Percentiles rank a stretch among this genome's conserved stretches.
Conservation (phyloP, 2,888 invertebrate genomes). For the Trachelus stipa region DNA sequence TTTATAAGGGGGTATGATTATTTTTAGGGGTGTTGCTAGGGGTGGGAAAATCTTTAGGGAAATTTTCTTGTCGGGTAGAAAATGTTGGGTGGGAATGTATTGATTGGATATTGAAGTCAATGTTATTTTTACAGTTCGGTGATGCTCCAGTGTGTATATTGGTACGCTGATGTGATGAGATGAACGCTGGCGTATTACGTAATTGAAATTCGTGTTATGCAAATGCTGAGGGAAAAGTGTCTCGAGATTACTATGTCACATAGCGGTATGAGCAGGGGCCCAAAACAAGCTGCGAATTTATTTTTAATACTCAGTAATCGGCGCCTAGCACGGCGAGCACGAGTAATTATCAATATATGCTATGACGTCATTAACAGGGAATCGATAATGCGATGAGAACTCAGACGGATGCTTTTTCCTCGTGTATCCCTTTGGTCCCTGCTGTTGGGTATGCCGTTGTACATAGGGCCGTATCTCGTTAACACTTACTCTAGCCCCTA, state of each 20-base stretch:
- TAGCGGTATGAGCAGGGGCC: background rate
- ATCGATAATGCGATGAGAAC: background rate
- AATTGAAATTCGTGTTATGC: conserved; percentile 7
- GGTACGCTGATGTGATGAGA: background rate
- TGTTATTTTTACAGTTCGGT: background rate
- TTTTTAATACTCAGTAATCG: background rate
- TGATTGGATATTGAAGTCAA: background rate
- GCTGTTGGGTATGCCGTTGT: background rate
- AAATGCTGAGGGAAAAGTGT: background rate
- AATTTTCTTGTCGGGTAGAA: background rate
- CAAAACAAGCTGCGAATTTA: background rate
- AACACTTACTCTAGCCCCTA: background rate
- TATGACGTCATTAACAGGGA: background rate
- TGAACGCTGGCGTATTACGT: conserved; percentile 1
- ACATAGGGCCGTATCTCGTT: background rate
- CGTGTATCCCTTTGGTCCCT: background rate
- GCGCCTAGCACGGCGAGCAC: background rate
- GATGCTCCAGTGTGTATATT: background rate
- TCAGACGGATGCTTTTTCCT: background rate
- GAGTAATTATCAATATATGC: background rate
- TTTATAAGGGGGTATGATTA: background rate
- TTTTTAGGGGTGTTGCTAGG: background rate
- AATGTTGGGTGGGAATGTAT: background rate
- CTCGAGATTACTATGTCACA: background rate
- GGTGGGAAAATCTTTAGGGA: background rate